Percentiles rank a stretch among this genome's conserved stretches.
phyloP scores from a whole-genome alignment of 2,797 vertebrate species.

The Octomys mimax region DNA sequence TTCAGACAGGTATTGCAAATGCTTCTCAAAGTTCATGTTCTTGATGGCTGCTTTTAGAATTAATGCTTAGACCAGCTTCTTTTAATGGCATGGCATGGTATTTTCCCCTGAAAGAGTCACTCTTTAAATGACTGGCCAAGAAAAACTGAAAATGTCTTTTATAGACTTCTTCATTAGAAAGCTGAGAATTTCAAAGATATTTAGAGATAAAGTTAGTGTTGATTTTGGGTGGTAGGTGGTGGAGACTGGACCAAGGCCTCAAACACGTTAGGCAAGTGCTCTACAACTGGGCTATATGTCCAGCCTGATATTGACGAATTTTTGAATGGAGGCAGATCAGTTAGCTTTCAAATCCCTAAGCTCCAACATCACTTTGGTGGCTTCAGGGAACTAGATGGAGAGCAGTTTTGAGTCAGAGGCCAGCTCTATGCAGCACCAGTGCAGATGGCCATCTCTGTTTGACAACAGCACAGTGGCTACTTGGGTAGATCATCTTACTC shows the following conservation, averaged over 20 bases:
- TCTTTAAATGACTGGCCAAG: conserved; percentile 17
- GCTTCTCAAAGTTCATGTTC: neutral
- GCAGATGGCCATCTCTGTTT: neutral
- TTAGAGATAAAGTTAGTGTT: neutral
- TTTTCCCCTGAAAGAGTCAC: conserved; percentile 21
- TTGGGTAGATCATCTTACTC: neutral
- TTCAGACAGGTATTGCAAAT: neutral
- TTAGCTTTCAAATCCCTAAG: neutral
- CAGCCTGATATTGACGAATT: neutral
- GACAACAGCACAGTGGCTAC: neutral
- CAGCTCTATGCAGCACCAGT: neutral
- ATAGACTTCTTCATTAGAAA: conserved; percentile 1
- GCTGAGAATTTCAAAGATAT: conserved; percentile 10
- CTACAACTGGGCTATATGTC: neutral
- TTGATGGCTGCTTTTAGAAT: neutral
- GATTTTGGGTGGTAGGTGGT: neutral
- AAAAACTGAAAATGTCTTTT: conserved; percentile 16
- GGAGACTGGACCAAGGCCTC: neutral
- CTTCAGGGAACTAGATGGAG: neutral
- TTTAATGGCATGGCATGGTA: neutral
- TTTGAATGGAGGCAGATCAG: neutral
- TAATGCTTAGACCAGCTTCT: neutral
- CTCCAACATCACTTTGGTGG: neutral
- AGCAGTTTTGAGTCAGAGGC: neutral
- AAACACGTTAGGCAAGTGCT: neutral